Conservation (phyloP, 2,797 vertebrate genomes). For the Acipenser transmontanus region DNA sequence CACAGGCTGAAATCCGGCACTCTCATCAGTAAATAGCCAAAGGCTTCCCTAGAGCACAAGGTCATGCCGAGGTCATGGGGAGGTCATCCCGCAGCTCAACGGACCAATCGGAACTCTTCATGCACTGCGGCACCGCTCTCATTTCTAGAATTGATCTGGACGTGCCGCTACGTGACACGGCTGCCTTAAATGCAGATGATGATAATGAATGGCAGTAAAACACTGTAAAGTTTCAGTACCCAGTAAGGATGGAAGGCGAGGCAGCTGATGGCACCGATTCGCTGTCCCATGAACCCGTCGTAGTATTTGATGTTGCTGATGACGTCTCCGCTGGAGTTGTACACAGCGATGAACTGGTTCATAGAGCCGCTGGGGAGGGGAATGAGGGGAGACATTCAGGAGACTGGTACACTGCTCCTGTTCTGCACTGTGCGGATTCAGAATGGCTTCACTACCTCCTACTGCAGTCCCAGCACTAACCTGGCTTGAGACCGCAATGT, state of each 20-base stretch:
- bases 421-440: neutral
- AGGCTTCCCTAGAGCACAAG: too few species aligned
- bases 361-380: slow-evolving; percentile 75
- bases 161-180: too few species aligned
- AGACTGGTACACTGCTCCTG: neutral
- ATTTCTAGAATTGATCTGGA: too few species aligned
- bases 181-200: neutral
- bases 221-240: slow-evolving; percentile 49
- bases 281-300: slow-evolving; percentile 95
- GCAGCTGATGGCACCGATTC: slow-evolving; percentile 96
- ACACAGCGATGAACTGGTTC: slow-evolving; percentile 97
- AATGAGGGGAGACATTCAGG: neutral
- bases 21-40: too few species aligned
- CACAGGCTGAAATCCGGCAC: too few species aligned
- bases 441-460: neutral
- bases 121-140: too few species aligned
- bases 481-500: neutral
- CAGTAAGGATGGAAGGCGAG: slow-evolving; percentile 94
- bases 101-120: too few species aligned
- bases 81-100: too few species aligned
- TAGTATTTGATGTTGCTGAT: slow-evolving; percentile 98
- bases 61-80: too few species aligned
- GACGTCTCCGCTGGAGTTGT: slow-evolving; percentile 82
- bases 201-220: too few species aligned
- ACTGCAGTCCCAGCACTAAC: neutral